Evolutionary conservation across 2,113 vertebrate species (phyloP).

Genomic region (Laterallus jamaicensis): DNA sequence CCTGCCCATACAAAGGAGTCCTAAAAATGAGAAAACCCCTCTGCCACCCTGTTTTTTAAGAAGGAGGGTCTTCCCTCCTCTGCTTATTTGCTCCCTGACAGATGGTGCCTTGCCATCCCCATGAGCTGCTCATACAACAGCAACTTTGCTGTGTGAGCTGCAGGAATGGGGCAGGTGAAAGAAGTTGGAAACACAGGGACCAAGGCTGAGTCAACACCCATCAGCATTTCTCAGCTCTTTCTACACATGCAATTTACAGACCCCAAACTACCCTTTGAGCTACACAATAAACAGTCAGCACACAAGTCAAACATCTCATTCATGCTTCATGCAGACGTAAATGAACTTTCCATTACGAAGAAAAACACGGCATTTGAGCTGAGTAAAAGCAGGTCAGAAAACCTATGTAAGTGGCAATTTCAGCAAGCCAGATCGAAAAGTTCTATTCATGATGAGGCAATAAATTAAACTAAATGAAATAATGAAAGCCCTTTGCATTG

Average conservation of each 20-base stretch:
- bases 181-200: background rate
- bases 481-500: background rate
- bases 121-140: background rate
- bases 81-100: background rate
- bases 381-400: background rate
- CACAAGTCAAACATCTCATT: background rate
- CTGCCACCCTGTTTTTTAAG: background rate
- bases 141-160: background rate
- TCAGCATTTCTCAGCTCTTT: background rate
- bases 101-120: rapidly evolving
- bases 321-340: background rate
- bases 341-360: background rate
- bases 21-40: background rate
- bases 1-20: background rate
- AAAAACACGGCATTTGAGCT: background rate
- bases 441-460: background rate
- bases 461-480: background rate
- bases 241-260: background rate
- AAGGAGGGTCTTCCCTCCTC: background rate
- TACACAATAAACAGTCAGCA: background rate
- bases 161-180: background rate
- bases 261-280: background rate
- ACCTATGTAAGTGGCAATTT: background rate
- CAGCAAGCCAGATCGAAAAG: background rate
- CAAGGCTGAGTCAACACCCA: background rate